Percentiles rank a stretch among this genome's conserved stretches.
Conservation (phyloP, 2,888 invertebrate genomes). For the Furcula furcula region DNA sequence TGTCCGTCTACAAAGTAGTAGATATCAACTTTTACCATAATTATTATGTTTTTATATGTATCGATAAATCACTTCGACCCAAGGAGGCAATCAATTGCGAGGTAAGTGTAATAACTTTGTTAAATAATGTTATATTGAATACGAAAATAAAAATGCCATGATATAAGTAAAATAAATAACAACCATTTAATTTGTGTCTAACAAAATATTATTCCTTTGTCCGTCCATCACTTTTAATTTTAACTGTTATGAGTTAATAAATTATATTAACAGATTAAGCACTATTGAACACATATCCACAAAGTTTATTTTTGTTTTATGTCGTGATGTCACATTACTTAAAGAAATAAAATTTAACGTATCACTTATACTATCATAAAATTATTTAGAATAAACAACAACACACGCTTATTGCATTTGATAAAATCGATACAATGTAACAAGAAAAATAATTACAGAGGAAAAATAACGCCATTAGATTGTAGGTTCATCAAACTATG, state of each 20-base stretch:
- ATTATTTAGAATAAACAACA: slow-evolving; percentile 11
- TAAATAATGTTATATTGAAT: too few relatives aligned
- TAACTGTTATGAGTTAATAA: slow-evolving; percentile 38
- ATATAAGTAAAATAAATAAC: slow-evolving; percentile 46
- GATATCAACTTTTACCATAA: too few relatives aligned
- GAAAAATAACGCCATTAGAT: too few relatives aligned
- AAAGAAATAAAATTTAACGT: slow-evolving; percentile 22
- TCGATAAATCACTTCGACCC: too few relatives aligned
- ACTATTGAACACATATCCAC: slow-evolving; percentile 29
- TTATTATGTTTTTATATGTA: too few relatives aligned
- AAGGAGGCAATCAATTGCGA: too few relatives aligned
- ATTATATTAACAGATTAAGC: slow-evolving; percentile 28
- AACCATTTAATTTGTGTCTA: slow-evolving; percentile 59
- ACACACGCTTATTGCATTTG: not conserved
- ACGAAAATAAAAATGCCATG: not conserved
- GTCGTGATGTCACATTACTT: slow-evolving; percentile 16
- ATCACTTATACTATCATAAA: slow-evolving; percentile 30
- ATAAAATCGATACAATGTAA: too few relatives aligned
- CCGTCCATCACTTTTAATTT: slow-evolving; percentile 49
- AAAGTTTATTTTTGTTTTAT: slow-evolving; percentile 17
- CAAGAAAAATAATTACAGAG: too few relatives aligned
- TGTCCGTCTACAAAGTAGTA: too few relatives aligned
- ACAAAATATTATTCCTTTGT: slow-evolving; percentile 55
- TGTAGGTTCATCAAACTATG: too few relatives aligned
- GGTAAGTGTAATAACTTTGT: too few relatives aligned